Base-by-base conservation (phyloP, 2,888 invertebrate genomes). In the Oxystoma pomonae region DNA sequence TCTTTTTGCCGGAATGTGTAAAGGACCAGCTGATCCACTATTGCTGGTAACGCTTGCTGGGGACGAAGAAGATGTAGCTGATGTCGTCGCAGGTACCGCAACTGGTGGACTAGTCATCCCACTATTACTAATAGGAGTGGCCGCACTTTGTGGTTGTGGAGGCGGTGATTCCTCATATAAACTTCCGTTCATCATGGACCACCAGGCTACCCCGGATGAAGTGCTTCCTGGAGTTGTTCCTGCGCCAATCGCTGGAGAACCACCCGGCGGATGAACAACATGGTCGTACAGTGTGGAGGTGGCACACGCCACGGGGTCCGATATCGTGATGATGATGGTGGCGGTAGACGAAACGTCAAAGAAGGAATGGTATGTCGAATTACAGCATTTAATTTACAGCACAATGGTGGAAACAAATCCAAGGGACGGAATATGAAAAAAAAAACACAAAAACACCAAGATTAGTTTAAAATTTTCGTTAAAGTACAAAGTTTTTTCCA, bases 1-100 rank as follows among this genome's bases (percentile, higher is more conserved):
- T 76, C 93, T 85, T 82, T 94, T 94, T 76, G 94, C 94, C 94
- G 94, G 94, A 82, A 94, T 94, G 84, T 94, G 94, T 68, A 94
- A 84, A 65, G 90, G 90, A 68, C 91, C 92, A 66, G 89, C 87
- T 65, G 90, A 86, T 77, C 87, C 88, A 77, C 88, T 85, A 78
- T 85, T 85, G 76, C 84, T 85, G 73, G 85, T 84, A 72, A 85
- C 84, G 74, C 84, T 84, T 71, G 84, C 84, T 75, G 85, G 84
- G 74, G 85, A 83, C 68, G 84, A 84, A 76, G 83, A 84, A 75
- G 85, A 84, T 70, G 89, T 87, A 60, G 88, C 87, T 66, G 89
- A 87, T 65, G 89, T 87, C 62, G 89, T 87, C 76, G 83, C 83
- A 56, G 82, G 82, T 16, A 17, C 7, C 17, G 64, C 78, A 63